Evolutionary conservation across 2,888 invertebrate genomes (phyloP).

Genomic region (Diadegma fenestrale): DNA sequence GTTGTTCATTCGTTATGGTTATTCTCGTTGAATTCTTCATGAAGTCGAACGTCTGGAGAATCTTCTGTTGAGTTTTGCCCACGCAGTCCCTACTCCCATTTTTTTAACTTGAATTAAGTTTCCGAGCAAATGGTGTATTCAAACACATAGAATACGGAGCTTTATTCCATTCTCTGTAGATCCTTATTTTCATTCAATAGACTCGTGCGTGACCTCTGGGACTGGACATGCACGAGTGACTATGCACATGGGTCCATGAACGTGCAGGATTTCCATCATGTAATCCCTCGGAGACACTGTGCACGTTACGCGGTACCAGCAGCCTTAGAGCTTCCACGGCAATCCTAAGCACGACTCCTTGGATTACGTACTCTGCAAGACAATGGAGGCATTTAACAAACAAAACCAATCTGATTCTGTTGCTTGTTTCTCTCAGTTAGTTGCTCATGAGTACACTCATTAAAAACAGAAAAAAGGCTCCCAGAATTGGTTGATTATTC

Average conservation of each 20-base stretch:
- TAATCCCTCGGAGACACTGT: constrained; percentile 1
- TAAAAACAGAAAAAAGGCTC: neutral
- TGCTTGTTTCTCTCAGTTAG: constrained; percentile 9
- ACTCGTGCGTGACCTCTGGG: neutral
- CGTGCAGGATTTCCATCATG: neutral
- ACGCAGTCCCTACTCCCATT: neutral
- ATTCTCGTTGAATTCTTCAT: neutral
- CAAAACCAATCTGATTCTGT: constrained; percentile 2
- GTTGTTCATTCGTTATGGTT: neutral
- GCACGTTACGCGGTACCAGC: neutral
- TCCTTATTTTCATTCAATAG: constrained; percentile 12
- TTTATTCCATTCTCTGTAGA: neutral
- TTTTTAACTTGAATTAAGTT: neutral
- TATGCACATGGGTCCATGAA: neutral
- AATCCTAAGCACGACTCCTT: neutral
- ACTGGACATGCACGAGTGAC: neutral
- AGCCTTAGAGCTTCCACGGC: neutral
- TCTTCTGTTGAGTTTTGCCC: neutral
- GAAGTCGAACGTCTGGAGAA: neutral
- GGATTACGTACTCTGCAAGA: constrained; percentile 24
- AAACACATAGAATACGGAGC: neutral
- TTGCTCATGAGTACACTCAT: neutral
- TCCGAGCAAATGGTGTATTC: neutral
- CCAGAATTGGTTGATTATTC: neutral
- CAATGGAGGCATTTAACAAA: neutral